Conservation (phyloP, 2,797 vertebrate genomes). For the Rhinoraja longicauda region DNA sequence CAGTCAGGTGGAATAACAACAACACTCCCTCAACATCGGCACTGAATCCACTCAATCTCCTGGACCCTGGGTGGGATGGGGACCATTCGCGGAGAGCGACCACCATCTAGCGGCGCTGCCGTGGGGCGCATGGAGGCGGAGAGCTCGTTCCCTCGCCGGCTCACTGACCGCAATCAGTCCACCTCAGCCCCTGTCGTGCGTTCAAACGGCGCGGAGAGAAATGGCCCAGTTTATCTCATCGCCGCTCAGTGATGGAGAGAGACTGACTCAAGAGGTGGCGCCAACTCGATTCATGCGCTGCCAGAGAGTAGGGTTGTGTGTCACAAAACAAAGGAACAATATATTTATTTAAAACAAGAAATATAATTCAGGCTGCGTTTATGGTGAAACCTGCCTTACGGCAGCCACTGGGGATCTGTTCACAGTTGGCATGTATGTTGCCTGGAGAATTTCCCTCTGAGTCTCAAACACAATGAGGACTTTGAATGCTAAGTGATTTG, state of each 20-base stretch:
- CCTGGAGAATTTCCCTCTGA: neutral
- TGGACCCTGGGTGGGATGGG: neutral
- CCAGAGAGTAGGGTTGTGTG: neutral
- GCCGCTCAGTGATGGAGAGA: constrained; percentile 23
- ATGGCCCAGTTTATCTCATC: constrained; percentile 8
- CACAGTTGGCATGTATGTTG: neutral
- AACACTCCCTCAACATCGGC: too few species aligned
- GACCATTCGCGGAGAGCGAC: neutral
- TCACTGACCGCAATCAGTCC: neutral
- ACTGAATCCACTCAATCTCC: neutral
- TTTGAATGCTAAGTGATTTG: neutral
- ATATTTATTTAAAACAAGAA: neutral
- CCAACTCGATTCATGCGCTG: neutral
- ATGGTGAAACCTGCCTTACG: neutral
- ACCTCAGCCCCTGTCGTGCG: neutral
- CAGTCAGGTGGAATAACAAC: neutral
- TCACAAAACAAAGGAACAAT: constrained; percentile 8
- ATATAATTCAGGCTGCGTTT: constrained; percentile 18
- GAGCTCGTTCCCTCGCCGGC: neutral
- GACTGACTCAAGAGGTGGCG: constrained; percentile 9
- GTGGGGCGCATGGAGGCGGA: neutral
- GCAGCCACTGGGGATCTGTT: neutral
- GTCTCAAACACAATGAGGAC: neutral
- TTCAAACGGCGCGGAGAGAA: constrained; percentile 24
- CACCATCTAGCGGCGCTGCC: neutral